Base-by-base conservation (phyloP, 2,113 vertebrate species). In the Sialia sialis region DNA sequence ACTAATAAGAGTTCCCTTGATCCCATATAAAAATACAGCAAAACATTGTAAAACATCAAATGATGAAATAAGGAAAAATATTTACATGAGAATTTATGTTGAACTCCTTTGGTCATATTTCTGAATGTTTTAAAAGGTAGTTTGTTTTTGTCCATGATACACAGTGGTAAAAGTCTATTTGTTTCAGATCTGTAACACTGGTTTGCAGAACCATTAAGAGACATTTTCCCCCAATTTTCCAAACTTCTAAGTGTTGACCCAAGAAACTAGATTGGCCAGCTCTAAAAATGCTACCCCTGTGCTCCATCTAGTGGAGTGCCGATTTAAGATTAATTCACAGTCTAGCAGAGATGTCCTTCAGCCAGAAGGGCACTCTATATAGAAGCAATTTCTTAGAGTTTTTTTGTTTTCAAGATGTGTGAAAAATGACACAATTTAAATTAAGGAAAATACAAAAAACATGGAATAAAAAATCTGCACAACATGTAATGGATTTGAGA, bases 221-320 rank as follows among this genome's bases (percentile, higher is more conserved):
- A 67, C 9, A 10, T 39, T 87, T 92, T 91, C 49, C 63, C 49
- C 87, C 64, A 72, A 11, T 94, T 90, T 95, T 82, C 32, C 8
- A 66, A 91, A 66, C 58, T 80, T 88, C 22, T 62, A 85, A 21
- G n/a, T 69, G 32, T 56, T 96, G 78, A 93, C 66, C 68, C 70
- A 84, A 78, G 49, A 94, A 82, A 49, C 41, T 64, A 60, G 21
- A 68, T 70, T 86, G 72, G 43, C 44, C 87, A 79, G 93, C 44
- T 91, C 23, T 70, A 94, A 95, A 97, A 97, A 82, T 94, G 39
- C 94, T 97, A 94, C 97, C 97, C 84, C 97, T 97, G 97, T 98
- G 97, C 98, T 97, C 97, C 98, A 98, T 96, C 98, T 98, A 98
- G 98, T 98, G 98, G 98, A 97, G 94, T 82, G 59, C 26, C 91